Conservation (phyloP, 2,888 invertebrate genomes). For the Drosophila neonasuta region DNA sequence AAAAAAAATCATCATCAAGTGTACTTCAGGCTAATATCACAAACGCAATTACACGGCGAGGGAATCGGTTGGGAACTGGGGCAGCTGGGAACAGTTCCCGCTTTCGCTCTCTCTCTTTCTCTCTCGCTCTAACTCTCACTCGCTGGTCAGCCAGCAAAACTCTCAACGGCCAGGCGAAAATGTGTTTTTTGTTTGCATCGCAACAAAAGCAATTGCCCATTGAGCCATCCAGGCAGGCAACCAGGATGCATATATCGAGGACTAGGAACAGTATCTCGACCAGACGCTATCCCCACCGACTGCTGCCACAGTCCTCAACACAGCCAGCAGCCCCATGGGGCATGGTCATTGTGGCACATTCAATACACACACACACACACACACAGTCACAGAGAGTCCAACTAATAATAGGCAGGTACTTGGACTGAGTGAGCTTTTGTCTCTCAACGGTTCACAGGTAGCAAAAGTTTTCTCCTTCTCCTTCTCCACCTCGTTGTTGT, state of each 20-base stretch:
- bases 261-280: conserved; percentile 12
- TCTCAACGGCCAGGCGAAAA: conserved; percentile 25
- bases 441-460: conserved; percentile 58
- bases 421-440: conserved; percentile 55
- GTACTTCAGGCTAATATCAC: conserved; percentile 76
- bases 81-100: not conserved
- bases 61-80: conserved; percentile 17
- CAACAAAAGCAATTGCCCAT: conserved; percentile 70
- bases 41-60: conserved; percentile 73
- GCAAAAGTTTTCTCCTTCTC: conserved; percentile 34
- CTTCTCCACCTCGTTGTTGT: not conserved
- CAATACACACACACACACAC: conserved; percentile 48
- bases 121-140: not conserved
- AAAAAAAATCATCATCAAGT: conserved; percentile 51
- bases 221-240: conserved; percentile 26
- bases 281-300: conserved; percentile 23
- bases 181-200: conserved; percentile 63
- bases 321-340: conserved; percentile 46
- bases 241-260: not conserved
- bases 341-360: conserved; percentile 66
- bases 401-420: conserved; percentile 60
- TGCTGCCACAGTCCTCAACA: no score
- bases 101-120: not conserved
- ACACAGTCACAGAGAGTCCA: conserved; percentile 29
- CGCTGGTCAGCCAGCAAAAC: conserved; percentile 37